Percentiles rank a stretch among this genome's conserved stretches.
These are phyloP conservation scores for Microchrysa polita DNA, from an alignment of 2,888 invertebrate genomes.

Conservation along the genomic window DNA sequence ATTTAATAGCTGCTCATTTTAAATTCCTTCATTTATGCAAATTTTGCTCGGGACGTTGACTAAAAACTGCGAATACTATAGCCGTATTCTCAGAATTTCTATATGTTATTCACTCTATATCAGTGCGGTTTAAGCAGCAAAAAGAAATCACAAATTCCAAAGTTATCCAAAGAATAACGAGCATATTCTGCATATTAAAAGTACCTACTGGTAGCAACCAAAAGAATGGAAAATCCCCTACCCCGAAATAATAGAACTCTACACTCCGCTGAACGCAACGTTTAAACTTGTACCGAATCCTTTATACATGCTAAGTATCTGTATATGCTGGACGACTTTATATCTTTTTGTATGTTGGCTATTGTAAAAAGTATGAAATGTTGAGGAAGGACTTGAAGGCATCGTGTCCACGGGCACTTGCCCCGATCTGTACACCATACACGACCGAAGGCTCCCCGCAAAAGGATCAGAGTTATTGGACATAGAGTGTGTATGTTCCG, in stretches of 20 bases:
- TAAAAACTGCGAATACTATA: not conserved
- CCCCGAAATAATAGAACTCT: too few species aligned
- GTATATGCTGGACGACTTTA: conserved; percentile 12
- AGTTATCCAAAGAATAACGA: conserved; percentile 35
- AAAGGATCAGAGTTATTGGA: conserved; percentile 6
- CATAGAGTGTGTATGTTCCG: not conserved
- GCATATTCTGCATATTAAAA: conserved; percentile 38
- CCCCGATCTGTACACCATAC: too few species aligned
- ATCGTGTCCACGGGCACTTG: not conserved
- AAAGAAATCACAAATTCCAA: conserved; percentile 32
- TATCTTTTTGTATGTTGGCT: conserved; percentile 14
- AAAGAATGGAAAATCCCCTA: not conserved
- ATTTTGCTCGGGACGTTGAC: not conserved
- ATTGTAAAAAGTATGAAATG: not conserved
- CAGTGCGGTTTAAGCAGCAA: not conserved
- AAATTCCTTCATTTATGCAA: conserved; percentile 35
- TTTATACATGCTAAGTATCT: conserved; percentile 19
- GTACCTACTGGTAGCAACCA: conserved; percentile 2
- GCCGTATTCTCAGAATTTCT: too few species aligned
- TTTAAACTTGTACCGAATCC: conserved; percentile 14
- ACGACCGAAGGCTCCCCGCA: not conserved
- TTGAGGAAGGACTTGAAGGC: not conserved
- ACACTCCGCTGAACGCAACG: not conserved
- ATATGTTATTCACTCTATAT: too few species aligned
- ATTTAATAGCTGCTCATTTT: conserved; percentile 40